Evolutionary conservation across 2,113 vertebrate genomes (phyloP).

Genomic region (Erinaceus europaeus): DNA sequence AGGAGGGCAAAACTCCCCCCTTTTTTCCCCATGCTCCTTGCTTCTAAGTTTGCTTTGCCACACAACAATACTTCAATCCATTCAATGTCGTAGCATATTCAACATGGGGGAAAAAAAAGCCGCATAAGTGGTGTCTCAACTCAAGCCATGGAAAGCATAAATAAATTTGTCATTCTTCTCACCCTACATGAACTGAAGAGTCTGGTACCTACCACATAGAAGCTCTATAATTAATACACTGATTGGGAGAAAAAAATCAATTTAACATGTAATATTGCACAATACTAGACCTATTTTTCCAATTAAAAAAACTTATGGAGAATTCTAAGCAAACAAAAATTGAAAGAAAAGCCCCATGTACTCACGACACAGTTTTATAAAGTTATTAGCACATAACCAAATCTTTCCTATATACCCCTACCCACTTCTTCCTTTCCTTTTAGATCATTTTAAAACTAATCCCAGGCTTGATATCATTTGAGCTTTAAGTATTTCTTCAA

Average conservation of each 20-base stretch:
- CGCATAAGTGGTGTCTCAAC: constrained; percentile 68
- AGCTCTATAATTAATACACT: neutral
- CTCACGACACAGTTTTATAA: constrained; percentile 26
- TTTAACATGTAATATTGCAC: constrained; percentile 22
- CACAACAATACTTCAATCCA: constrained; percentile 37
- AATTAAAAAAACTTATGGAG: constrained; percentile 5
- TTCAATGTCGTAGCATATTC: constrained; percentile 66
- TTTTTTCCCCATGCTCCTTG: neutral
- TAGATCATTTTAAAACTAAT: constrained; percentile 42
- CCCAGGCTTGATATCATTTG: neutral
- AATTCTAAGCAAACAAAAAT: constrained; percentile 9
- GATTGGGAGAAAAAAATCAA: neutral
- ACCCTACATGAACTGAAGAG: constrained; percentile 53
- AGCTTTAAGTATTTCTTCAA: constrained; percentile 13
- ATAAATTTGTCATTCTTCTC: constrained; percentile 66
- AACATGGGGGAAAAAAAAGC: constrained; percentile 54
- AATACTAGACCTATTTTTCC: neutral
- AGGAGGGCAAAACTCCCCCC: neutral
- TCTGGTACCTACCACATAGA: constrained; percentile 41
- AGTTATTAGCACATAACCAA: neutral
- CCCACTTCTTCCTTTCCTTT: neutral
- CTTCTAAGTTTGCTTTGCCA: constrained; percentile 56
- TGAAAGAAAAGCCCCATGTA: neutral
- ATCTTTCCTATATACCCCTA: neutral
- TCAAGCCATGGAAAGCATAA: constrained; percentile 57